These are phyloP conservation scores for Edolisoma coerulescens DNA, from an alignment of 2,113 vertebrate species.

Conservation along the genomic window DNA sequence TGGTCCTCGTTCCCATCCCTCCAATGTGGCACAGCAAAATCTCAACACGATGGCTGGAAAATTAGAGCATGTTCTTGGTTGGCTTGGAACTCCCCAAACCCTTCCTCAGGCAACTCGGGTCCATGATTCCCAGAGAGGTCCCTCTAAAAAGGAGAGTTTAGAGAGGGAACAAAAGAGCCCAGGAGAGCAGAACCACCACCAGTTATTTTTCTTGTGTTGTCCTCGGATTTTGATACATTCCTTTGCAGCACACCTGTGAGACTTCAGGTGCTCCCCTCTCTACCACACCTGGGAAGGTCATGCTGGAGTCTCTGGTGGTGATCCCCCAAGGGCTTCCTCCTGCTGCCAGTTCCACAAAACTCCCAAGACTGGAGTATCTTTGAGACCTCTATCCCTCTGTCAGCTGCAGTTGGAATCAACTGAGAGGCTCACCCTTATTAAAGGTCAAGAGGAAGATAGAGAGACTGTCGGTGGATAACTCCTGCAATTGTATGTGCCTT, in stretches of 20 bases:
- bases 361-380: neutral
- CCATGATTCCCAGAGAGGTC: neutral
- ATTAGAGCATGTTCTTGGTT: neutral
- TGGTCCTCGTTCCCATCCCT: neutral
- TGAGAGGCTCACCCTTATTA: neutral
- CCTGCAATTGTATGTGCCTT: neutral
- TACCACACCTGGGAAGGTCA: neutral
- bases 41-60: neutral
- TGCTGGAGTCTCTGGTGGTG: neutral
- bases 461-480: neutral
- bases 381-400: neutral
- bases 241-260: accelerated
- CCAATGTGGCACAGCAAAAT: neutral
- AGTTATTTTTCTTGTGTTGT: neutral
- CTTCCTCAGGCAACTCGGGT: neutral
- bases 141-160: neutral
- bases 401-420: neutral
- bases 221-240: neutral
- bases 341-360: neutral
- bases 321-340: neutral
- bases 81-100: neutral
- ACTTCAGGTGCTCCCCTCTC: neutral
- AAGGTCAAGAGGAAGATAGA: slow-evolving; percentile 3
- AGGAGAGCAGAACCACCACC: neutral
- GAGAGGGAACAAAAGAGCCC: neutral